These are phyloP conservation scores for Cryptocheilus praepositus DNA, from an alignment of 2,888 invertebrate genomes.

Conservation along the genomic window DNA sequence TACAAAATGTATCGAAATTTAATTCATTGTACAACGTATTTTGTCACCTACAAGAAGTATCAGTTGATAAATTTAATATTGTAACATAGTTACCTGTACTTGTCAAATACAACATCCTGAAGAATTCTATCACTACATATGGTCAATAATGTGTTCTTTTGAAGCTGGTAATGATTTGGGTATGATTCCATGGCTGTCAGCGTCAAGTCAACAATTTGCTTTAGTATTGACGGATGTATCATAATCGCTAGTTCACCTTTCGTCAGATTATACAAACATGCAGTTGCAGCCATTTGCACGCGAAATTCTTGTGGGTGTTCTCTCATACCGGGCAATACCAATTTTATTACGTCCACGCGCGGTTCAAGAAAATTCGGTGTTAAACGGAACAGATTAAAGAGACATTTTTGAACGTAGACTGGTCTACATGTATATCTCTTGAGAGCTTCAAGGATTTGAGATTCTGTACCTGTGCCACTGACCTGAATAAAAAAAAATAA, in stretches of 20 bases:
- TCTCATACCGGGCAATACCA: slow-evolving; percentile 77
- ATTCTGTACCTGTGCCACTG: slow-evolving; percentile 78
- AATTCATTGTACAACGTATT: too few relatives aligned
- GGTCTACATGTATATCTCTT: slow-evolving; percentile 78
- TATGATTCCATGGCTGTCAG: slow-evolving; percentile 82
- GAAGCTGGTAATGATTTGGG: slow-evolving; percentile 81
- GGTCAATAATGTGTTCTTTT: slow-evolving; percentile 84
- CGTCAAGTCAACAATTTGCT: slow-evolving; percentile 80
- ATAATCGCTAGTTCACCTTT: slow-evolving; percentile 80
- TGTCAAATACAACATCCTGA: slow-evolving; percentile 82
- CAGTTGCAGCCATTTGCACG: slow-evolving; percentile 85
- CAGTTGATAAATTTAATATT: not conserved
- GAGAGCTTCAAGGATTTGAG: slow-evolving; percentile 79
- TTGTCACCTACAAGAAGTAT: too few relatives aligned
- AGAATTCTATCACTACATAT: slow-evolving; percentile 85
- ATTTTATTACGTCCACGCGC: slow-evolving; percentile 80
- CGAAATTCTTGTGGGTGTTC: slow-evolving; percentile 78
- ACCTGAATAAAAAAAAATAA: slow-evolving; percentile 66
- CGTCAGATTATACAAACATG: slow-evolving; percentile 84
- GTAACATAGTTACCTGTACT: slow-evolving; percentile 72
- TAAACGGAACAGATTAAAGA: slow-evolving; percentile 80
- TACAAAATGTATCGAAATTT: too few relatives aligned
- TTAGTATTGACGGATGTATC: slow-evolving; percentile 80
- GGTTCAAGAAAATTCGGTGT: slow-evolving; percentile 76
- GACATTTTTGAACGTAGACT: slow-evolving; percentile 81